Base-by-base conservation (phyloP, 2,888 invertebrate species). In the Rhagonycha fulva region DNA sequence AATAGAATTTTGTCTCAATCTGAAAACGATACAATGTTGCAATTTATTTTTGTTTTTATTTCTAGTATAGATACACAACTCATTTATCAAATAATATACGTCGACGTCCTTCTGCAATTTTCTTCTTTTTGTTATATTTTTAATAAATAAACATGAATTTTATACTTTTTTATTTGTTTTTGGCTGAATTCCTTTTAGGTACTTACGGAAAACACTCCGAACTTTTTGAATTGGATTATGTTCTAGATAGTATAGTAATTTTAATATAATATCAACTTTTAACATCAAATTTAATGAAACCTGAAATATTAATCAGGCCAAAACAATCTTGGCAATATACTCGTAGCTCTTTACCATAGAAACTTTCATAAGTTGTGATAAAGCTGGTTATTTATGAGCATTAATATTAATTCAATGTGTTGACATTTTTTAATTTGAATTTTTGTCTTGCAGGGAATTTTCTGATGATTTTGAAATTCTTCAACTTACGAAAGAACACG, bases 401-500 rank as follows among this genome's bases (percentile, higher is more conserved):
- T 66, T 23, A 66, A 66, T 14, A 66, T 14, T 19, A 61, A 28
- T 70, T 19, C 14, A 26, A 14, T 26, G 26, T 67, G 11, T 12
- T 28, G 23, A 2, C 9, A 32, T 9, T 47, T 0, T 47, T 47
- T 47, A 47, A 47, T 47, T 47, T 7, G 7, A 47, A n/a, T 47
- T 47, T 47, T 47, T 2, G n/a, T 47, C n/a, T 47, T 47, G n/a
- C 47, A 77, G 77, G 66, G 71, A 28, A 71, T 70, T 72, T 68
- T 28, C 72, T 9, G 90, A 92, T 87, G 93, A 93, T 89, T 94
- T 93, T 87, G 93, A 93, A 90, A 91, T 95, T 91, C 91, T 92
- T 86, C 94, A 94, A 82, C 89, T 96, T 82, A 91, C 91, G 83
- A 91, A 93, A 68, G 94, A 94, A 86, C 93, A 95, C 88, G 95